These are phyloP conservation scores for Thaumatotibia leucotreta DNA, from an alignment of 1,140 invertebrate genomes.

Conservation along the genomic window DNA sequence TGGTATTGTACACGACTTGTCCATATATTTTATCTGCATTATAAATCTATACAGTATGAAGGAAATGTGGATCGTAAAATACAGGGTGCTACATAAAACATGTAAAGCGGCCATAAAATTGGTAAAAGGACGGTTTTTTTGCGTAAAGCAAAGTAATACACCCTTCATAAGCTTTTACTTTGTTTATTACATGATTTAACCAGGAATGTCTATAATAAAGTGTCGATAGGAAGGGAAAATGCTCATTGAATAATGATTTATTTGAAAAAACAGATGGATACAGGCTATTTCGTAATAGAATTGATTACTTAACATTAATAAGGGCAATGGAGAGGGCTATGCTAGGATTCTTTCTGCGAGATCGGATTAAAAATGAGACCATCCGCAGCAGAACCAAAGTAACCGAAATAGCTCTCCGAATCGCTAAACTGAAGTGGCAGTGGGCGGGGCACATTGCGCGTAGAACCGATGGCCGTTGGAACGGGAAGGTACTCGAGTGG, in stretches of 20 bases:
- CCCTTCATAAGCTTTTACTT: background rate
- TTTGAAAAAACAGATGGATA: background rate
- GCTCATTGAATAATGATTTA: background rate
- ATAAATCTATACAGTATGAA: background rate
- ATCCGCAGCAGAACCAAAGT: no score
- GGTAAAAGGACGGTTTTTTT: conserved; percentile 4
- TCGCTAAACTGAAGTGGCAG: no score
- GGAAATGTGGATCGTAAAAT: background rate
- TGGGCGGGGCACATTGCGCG: no score
- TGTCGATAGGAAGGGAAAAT: background rate
- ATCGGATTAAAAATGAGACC: no score
- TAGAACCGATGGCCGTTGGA: no score
- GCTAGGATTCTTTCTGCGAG: no score
- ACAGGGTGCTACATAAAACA: conserved; percentile 11
- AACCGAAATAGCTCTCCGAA: no score
- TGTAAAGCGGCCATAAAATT: background rate
- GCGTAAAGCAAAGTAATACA: conserved; percentile 1
- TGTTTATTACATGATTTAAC: background rate
- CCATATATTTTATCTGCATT: background rate
- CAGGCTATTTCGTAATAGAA: no score
- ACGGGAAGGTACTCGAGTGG: no score
- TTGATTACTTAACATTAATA: no score
- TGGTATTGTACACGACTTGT: background rate
- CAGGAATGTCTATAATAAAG: background rate
- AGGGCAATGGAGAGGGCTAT: no score